These are phyloP conservation scores for Barbus barbus DNA, from an alignment of 2,113 vertebrate genomes.

Conservation along the genomic window DNA sequence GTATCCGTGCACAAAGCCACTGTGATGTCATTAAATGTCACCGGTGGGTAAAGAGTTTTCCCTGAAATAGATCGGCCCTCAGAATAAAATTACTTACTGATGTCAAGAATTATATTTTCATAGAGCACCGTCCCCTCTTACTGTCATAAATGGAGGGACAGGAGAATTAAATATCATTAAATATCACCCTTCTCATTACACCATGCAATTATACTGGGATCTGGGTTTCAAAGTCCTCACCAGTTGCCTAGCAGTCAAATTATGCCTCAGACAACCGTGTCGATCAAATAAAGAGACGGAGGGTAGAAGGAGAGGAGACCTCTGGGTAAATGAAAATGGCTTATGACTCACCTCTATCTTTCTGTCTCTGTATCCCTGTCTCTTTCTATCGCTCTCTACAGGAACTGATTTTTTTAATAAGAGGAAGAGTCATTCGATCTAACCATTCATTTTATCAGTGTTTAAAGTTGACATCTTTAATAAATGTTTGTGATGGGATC, in stretches of 20 bases:
- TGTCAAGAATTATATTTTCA: constrained; percentile 42
- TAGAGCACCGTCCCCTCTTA: constrained; percentile 36
- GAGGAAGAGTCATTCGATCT: constrained; percentile 24
- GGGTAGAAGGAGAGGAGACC: constrained; percentile 31
- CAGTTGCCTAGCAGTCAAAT: constrained; percentile 28
- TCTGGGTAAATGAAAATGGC: constrained; percentile 46
- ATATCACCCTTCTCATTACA: constrained; percentile 54
- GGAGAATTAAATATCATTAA: constrained; percentile 55
- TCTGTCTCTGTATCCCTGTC: constrained; percentile 13
- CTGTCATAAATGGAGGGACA: constrained; percentile 37
- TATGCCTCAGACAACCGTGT: constrained; percentile 38
- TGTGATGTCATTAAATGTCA: constrained; percentile 37
- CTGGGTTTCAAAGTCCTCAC: constrained; percentile 38
- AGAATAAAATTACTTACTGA: constrained; percentile 29
- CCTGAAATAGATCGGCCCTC: constrained; percentile 15
- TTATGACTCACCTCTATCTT: constrained; percentile 38
- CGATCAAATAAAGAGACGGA: constrained; percentile 24
- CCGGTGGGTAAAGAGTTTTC: constrained; percentile 32
- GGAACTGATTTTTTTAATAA: constrained; percentile 29
- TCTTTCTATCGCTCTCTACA: constrained; percentile 26
- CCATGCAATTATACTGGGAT: constrained; percentile 45
- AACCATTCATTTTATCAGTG: constrained; percentile 33
- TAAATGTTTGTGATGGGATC: constrained; percentile 38
- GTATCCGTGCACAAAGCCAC: constrained; percentile 21
- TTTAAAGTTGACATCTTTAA: constrained; percentile 35